Base-by-base conservation (phyloP, 1,140 invertebrate genomes). In the Ceratitis capitata region DNA sequence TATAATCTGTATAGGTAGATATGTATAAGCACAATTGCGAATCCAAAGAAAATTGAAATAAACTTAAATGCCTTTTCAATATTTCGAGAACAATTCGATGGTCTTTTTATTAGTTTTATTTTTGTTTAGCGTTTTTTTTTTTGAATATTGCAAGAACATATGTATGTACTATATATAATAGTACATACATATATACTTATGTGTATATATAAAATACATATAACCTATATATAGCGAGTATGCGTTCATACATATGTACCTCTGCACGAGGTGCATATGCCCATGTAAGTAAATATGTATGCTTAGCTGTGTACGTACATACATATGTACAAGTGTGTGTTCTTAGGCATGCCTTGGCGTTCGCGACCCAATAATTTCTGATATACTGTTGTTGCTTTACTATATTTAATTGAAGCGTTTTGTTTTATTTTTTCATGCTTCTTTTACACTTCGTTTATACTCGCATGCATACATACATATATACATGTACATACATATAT, bases 331-430 rank as follows among this genome's bases (percentile, higher is more conserved):
- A 10, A 29, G 56, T 78, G 19, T 45, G 12, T 78, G 39, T 45
- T 16, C 26, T 78, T 78, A 78, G 39, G 69, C 69, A 78, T 78
- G 69, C 69, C n/a, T 45, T 45, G 9, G 69, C 69, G 69, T 78
- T 45, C 69, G 69, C 69, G 69, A 78, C 69, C 69, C 69, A 78
- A 78, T 78, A 78, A 78, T 45, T 78, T 78, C 39, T 23, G 39
- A 78, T 78, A 78, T 47, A 7, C 39, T 78, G n/a, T 78, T 78
- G 69, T 78, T 45, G 69, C 39, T 78, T 47, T 78, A 42, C 69
- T 78, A 78, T 78, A 78, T 78, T 78, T 78, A 26, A 45, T 78
- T 78, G 39, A 23, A 45, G 32, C 39, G 29, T 35, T 78, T 78
- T 47, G 29, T 69, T 69, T 35, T 23, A 16, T 2, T 69, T 69